A percentile compares a stretch with the other conserved stretches of the same genome.
Evolutionary conservation across 2,113 vertebrate genomes (phyloP).

Genomic region (rat (Rattus norvegicus)): GRCr8 NC_086029.1:53742001-53742500

Average conservation of each 20-base stretch:
- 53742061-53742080: not conserved
- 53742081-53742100: not conserved
- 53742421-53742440: not conserved
- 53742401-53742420: not conserved
- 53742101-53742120: not conserved
- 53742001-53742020: not conserved
- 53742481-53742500: not conserved
- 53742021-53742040: not conserved
- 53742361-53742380: not conserved
- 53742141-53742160: not conserved
- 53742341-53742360: not conserved
- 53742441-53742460: not conserved
- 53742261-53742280: not conserved
- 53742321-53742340: not conserved
- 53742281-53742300: not conserved
- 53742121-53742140: conserved; percentile 19
- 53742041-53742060: not conserved
- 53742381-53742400: not conserved
- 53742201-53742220: not conserved
- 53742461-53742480: not conserved
- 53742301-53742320: not conserved
- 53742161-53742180: not conserved
- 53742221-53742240: not conserved
- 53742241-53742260: conserved; percentile 26
- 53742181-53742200: conserved; percentile 8